phyloP scores from a whole-genome alignment of 2,113 vertebrate genomes.

The Motacilla tschutschensis region DNA sequence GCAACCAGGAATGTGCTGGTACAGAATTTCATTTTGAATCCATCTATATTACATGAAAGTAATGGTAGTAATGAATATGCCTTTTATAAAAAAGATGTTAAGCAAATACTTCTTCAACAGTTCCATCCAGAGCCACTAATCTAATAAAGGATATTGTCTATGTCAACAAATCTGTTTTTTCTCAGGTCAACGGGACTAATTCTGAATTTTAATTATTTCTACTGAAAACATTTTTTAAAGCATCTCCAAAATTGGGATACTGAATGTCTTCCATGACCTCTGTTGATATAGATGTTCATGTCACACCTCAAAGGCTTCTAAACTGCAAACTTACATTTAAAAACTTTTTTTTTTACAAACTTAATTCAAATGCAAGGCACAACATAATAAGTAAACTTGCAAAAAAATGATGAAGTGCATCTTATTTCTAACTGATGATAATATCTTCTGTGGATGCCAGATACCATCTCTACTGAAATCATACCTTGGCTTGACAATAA shows the following conservation, averaged over 20 bases:
- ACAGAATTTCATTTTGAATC: neutral
- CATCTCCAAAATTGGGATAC: neutral
- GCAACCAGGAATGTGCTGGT: neutral
- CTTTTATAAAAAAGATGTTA: neutral
- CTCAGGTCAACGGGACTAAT: neutral
- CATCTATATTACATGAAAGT: neutral
- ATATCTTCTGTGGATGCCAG: neutral
- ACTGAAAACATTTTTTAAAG: neutral
- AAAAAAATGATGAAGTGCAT: constrained; percentile 12
- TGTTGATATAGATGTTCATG: neutral
- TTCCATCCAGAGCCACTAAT: neutral
- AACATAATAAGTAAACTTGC: constrained; percentile 5
- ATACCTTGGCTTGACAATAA: constrained; percentile 43
- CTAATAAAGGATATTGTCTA: neutral
- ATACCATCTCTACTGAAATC: constrained; percentile 14
- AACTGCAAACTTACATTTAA: neutral
- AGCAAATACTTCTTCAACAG: neutral
- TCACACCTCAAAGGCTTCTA: neutral
- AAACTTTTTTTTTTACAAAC: neutral
- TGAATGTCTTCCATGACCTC: neutral
- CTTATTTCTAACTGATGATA: constrained; percentile 19
- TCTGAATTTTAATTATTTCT: neutral
- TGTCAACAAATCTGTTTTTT: neutral
- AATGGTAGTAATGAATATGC: neutral
- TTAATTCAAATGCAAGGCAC: constrained; percentile 10